A percentile compares a stretch with the other conserved stretches of the same genome.
These are phyloP conservation scores for Forbesichthys agassizii DNA, from an alignment of 2,113 vertebrate genomes.

Conservation along the genomic window DNA sequence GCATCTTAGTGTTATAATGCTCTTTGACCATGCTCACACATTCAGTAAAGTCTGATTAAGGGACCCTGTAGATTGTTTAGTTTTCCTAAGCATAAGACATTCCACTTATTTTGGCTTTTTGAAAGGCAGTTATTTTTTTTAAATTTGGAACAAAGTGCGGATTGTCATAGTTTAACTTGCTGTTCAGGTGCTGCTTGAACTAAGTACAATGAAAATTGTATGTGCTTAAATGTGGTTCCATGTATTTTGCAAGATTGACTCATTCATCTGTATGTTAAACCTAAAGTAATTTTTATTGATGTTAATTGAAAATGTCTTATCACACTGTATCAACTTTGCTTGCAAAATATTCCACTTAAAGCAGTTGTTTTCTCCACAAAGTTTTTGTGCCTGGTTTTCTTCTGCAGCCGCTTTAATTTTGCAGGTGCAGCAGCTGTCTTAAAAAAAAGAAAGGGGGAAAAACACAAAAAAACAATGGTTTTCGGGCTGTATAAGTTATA, in stretches of 20 bases:
- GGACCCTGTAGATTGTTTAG: conserved; percentile 66
- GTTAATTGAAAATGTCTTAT: conserved; percentile 74
- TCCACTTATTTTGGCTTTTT: conserved; percentile 64
- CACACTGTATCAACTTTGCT: conserved; percentile 75
- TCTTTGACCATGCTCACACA: conserved; percentile 68
- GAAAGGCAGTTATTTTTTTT: conserved; percentile 57
- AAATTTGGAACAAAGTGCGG: conserved; percentile 53
- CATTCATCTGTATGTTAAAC: conserved; percentile 74
- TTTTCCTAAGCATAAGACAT: conserved; percentile 64
- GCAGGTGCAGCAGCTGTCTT: conserved; percentile 43
- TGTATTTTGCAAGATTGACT: conserved; percentile 75
- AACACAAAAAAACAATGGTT: not conserved
- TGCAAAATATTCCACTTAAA: conserved; percentile 72
- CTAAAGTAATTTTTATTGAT: conserved; percentile 75
- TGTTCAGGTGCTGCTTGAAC: conserved; percentile 74
- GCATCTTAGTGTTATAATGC: conserved; percentile 67
- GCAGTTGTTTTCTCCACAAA: conserved; percentile 63
- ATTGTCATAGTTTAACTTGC: conserved; percentile 73
- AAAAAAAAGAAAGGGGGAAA: not conserved
- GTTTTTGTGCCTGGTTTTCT: conserved; percentile 69
- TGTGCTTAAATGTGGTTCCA: conserved; percentile 74
- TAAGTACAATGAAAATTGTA: conserved; percentile 72
- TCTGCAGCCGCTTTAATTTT: conserved; percentile 47
- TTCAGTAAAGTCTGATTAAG: conserved; percentile 57
- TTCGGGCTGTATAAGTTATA: conserved; percentile 28